Evolutionary conservation across 2,888 invertebrate species (phyloP), one percentile per base, ranked within the genome.

Genomic region (Imbricaverruca yamaguchii): DNA sequence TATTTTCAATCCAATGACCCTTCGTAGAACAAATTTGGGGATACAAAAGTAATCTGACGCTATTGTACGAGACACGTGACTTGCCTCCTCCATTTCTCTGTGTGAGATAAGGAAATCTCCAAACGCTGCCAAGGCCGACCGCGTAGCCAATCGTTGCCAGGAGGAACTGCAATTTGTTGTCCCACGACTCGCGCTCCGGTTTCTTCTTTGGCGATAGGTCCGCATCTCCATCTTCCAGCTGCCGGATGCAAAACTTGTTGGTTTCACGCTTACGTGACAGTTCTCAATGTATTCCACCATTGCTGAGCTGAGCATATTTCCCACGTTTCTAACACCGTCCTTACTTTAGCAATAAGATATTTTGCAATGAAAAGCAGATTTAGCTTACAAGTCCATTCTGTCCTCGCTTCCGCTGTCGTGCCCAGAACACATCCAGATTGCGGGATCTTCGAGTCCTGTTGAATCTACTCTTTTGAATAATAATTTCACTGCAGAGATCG

Each of bases 101-200:
- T 0, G 96, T 96, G 84, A 97, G 89, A 88, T 97, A 97, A 0
- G 97, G 97, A 88, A 97, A 97, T 84, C 97, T 90, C 97, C 97
- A 97, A 0, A 96, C 96, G 86, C 97, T 97, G 10, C 97, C 97
- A 74, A 97, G 89, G 0, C 97, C 97, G 2, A 97, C 97, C 10
- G 97, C 97, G 85, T 96, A 96, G 11, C 95, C 95, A 69, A 97
- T 93, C n/a, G 96, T 96, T 0, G 96, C 96, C 84, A 97, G 87
- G 25, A 97, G 90, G 87, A 96, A 97, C 80, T 96, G 96, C 82
- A 96, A 89, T 87, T 96, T 96, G 87, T 93, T 95, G 87, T 96
- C 96, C 96, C 96, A 96, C 80, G 94, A 94, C 87, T 96, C 96
- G 77, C 96, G 56, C 23, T 79, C 79, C 23, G n/a, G 79, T 25